Conservation (phyloP, 2,888 invertebrate genomes). For the Ochropleura plecta region DNA sequence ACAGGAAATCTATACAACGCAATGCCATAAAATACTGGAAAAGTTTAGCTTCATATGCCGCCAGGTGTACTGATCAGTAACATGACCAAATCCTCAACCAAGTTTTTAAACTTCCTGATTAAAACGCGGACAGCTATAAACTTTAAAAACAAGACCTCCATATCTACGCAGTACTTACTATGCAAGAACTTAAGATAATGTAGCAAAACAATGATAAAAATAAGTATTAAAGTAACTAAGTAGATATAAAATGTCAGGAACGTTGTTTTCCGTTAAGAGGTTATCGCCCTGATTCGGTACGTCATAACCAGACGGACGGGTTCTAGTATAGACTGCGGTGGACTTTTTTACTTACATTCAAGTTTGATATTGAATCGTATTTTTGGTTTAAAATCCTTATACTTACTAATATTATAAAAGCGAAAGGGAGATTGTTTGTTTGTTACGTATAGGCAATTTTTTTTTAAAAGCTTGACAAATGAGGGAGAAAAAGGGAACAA, state of each 20-base stretch:
- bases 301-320: slow-evolving; percentile 42
- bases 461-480: too few relatives aligned
- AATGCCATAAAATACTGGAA: too few relatives aligned
- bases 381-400: slow-evolving; percentile 14
- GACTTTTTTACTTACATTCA: slow-evolving; percentile 19
- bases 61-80: not conserved
- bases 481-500: too few relatives aligned
- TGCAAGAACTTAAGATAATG: slow-evolving; percentile 33
- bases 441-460: too few relatives aligned
- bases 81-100: not conserved
- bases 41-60: too few relatives aligned
- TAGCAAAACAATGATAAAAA: slow-evolving; percentile 46
- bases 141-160: not conserved
- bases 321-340: slow-evolving; percentile 4
- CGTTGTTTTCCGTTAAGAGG: slow-evolving; percentile 47
- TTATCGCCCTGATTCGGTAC: slow-evolving; percentile 46
- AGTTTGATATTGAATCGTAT: not conserved
- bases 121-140: not conserved
- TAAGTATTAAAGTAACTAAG: slow-evolving; percentile 25
- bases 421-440: too few relatives aligned
- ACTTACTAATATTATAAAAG: too few relatives aligned
- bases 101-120: not conserved
- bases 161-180: not conserved
- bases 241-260: slow-evolving; percentile 6
- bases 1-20: too few relatives aligned